Evolutionary conservation across 2,888 invertebrate genomes (phyloP), one percentile per base, ranked within the genome.

Genomic region (Nephrotoma appendiculata): DNA sequence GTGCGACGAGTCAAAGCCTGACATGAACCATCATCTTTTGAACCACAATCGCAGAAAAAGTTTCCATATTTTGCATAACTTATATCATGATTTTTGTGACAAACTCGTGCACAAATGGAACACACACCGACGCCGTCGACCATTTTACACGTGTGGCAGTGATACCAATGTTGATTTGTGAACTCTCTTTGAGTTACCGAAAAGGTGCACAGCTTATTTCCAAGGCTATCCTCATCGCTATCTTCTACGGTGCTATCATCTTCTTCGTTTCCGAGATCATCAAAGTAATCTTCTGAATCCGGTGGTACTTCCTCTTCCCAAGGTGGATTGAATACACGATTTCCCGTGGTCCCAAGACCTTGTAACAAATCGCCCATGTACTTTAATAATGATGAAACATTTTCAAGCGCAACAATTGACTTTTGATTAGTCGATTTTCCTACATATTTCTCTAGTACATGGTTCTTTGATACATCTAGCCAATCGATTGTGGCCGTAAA

Each of bases 31-130:
- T 98, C 98, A 86, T 98, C 97, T 91, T 98, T 98, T 0, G 98
- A 98, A 2, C 99, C 99, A 90, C 99, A 99, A 91, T 99, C 99
- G 90, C 99, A 99, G 93, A 99, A 99, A 93, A 99, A 99, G 90
- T 98, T 98, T 0, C 99, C 99, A 90, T 97, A 98, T 91, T 99
- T 99, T 86, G 99, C 98, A 90, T 99, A 99, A 5, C 98, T 96
- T 0, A 99, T 95, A 91, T 99, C 99, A 90, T 99, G 99, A 0
- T 97, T 98, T 88, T 97, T 95, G 91, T 99, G 99, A 90, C 99
- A 99, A 7, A 99, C 99, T 87, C 98, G 94, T 0, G 99, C 99
- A 92, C 99, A 99, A 15, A 99, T 96, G 0, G 98, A 97, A 91
- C 99, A 99, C 43, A 99, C 99, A 0, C 99, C 99, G 1, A 98